Conservation (phyloP, 2,113 vertebrate genomes). For the Tretioscincus oriximinensis region DNA sequence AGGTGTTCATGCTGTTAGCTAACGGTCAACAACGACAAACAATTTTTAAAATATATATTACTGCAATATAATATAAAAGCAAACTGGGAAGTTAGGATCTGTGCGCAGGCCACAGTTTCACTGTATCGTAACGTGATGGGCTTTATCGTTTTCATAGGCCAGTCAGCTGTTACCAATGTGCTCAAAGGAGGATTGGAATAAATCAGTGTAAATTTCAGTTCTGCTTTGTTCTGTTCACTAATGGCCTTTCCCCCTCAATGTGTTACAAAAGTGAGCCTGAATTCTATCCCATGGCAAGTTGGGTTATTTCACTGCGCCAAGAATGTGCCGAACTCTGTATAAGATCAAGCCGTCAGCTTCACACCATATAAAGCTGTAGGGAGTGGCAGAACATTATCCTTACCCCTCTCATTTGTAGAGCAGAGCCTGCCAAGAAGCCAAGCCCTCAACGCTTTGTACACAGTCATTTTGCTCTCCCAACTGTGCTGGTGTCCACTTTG, state of each 20-base stretch:
- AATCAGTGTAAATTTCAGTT: not conserved
- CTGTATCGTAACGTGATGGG: not conserved
- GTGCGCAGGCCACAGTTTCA: not conserved
- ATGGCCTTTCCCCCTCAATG: not conserved
- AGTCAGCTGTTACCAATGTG: not conserved
- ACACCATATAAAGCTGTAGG: not conserved
- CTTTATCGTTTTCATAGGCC: not conserved
- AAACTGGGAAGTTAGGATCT: not conserved
- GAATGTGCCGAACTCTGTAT: not conserved
- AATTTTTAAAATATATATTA: not conserved
- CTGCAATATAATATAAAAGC: not conserved
- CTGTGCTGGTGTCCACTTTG: not conserved
- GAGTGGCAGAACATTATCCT: not conserved
- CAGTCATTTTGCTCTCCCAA: not conserved
- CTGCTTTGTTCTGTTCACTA: not conserved
- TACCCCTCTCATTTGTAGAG: constrained; percentile 17
- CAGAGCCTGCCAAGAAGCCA: constrained; percentile 18
- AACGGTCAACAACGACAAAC: not conserved
- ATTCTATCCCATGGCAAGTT: not conserved
- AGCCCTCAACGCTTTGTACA: not conserved
- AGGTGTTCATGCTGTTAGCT: too few relatives aligned
- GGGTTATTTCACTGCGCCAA: not conserved
- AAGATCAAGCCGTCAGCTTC: not conserved
- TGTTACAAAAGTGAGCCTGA: not conserved
- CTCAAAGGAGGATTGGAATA: not conserved